Conservation (phyloP, 2,888 invertebrate genomes). For the Zele albiditarsus region DNA sequence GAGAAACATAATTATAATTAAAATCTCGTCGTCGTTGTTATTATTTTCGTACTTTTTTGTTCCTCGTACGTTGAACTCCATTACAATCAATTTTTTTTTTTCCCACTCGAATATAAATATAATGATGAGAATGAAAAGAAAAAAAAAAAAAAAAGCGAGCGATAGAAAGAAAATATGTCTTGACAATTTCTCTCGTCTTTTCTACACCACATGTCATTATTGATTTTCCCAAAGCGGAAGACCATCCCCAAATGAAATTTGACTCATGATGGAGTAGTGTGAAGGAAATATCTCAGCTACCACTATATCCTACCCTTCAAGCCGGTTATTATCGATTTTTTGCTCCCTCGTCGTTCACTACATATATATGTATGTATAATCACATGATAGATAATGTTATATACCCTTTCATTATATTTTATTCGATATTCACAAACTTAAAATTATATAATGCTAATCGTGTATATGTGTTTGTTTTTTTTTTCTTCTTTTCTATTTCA, state of each 20-base stretch:
- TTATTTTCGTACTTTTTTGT: too few relatives aligned
- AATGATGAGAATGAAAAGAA: background rate
- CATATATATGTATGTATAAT: background rate
- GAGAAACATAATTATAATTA: too few relatives aligned
- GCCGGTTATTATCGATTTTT: slow-evolving; percentile 1
- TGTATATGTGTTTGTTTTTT: background rate
- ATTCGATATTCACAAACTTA: background rate
- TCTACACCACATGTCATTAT: background rate
- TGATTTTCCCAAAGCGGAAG: slow-evolving; percentile 13
- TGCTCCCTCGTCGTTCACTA: background rate
- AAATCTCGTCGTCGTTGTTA: too few relatives aligned
- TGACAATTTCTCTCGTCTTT: background rate
- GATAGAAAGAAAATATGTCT: background rate
- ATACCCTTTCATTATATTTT: background rate
- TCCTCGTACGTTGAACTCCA: too few relatives aligned
- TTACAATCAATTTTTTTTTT: background rate
- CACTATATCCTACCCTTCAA: background rate
- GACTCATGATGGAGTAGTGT: slow-evolving; percentile 1
- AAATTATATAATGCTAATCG: background rate
- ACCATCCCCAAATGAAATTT: slow-evolving; percentile 14
- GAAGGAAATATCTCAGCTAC: slow-evolving; percentile 1
- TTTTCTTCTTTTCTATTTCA: background rate
- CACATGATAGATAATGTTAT: background rate
- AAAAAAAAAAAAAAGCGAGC: background rate
- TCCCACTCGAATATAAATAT: background rate